Evolutionary conservation across 2,888 invertebrate genomes (phyloP).

Genomic region (Metalampra italica): DNA sequence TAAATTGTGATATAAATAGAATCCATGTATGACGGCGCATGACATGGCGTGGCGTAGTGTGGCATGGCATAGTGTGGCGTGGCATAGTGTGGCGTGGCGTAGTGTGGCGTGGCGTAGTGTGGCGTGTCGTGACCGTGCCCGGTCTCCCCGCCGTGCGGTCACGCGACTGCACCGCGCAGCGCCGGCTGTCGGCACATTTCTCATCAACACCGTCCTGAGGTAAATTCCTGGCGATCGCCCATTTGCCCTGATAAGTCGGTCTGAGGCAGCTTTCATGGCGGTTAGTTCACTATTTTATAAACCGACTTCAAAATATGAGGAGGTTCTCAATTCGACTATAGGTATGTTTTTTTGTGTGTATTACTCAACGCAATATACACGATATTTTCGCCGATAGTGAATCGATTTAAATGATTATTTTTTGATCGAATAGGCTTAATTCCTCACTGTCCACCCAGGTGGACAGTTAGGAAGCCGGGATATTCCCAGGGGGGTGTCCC

Average conservation of each 20-base stretch:
- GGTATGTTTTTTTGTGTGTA: too few species aligned
- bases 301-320: too few species aligned
- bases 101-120: slow-evolving; percentile 26
- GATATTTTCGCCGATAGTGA: too few species aligned
- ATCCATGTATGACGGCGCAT: not conserved
- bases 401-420: too few species aligned
- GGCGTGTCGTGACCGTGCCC: slow-evolving; percentile 37
- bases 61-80: slow-evolving; percentile 20
- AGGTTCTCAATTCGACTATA: too few species aligned
- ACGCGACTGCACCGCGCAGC: slow-evolving; percentile 31
- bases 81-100: slow-evolving; percentile 14
- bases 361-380: too few species aligned
- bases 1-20: slow-evolving; percentile 1
- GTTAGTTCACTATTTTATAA: too few species aligned
- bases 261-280: not conserved
- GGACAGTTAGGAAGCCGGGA: too few species aligned
- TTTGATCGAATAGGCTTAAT: too few species aligned
- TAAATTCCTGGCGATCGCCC: slow-evolving; percentile 2
- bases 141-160: too few species aligned
- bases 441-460: too few species aligned
- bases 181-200: slow-evolving; percentile 9
- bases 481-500: too few species aligned
- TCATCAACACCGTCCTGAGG: not conserved
- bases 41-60: not conserved
- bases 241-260: slow-evolving; percentile 1